phyloP scores from a whole-genome alignment of 2,888 invertebrate genomes.

The Orchesellides sinensis region DNA sequence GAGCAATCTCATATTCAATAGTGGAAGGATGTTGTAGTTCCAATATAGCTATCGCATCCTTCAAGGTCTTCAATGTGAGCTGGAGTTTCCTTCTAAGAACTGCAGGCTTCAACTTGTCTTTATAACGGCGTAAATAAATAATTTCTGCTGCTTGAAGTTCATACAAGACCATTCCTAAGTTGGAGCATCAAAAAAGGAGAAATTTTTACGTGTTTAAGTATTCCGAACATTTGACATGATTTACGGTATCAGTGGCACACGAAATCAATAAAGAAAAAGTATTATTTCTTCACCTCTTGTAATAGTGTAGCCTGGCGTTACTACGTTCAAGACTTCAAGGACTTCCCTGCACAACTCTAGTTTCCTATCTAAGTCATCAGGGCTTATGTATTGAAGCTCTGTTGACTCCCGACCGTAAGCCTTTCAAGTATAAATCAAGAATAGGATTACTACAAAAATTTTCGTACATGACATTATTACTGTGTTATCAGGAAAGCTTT shows the following conservation, averaged over 20 bases:
- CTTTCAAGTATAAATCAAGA: too few species aligned
- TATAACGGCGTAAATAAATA: constrained; percentile 58
- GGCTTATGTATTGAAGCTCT: constrained; percentile 54
- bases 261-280: too few species aligned
- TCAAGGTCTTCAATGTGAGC: constrained; percentile 61
- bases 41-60: constrained; percentile 71
- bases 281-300: constrained; percentile 62
- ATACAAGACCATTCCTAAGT: constrained; percentile 67
- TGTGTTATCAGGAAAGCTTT: too few species aligned
- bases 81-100: constrained; percentile 66
- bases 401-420: constrained; percentile 69
- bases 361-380: constrained; percentile 66
- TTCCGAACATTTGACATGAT: too few species aligned
- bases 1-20: constrained; percentile 65
- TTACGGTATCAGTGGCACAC: neutral
- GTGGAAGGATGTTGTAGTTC: constrained; percentile 63
- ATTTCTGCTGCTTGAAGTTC: constrained; percentile 74
- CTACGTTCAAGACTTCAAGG: constrained; percentile 69
- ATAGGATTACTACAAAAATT: too few species aligned
- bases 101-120: constrained; percentile 66
- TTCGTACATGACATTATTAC: neutral
- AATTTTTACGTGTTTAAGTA: too few species aligned
- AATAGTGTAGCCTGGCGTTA: constrained; percentile 72
- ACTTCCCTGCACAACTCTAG: constrained; percentile 70
- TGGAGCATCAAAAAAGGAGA: neutral